Conservation (phyloP, 1,140 invertebrate species). For the Dendrolimus punctatus region DNA sequence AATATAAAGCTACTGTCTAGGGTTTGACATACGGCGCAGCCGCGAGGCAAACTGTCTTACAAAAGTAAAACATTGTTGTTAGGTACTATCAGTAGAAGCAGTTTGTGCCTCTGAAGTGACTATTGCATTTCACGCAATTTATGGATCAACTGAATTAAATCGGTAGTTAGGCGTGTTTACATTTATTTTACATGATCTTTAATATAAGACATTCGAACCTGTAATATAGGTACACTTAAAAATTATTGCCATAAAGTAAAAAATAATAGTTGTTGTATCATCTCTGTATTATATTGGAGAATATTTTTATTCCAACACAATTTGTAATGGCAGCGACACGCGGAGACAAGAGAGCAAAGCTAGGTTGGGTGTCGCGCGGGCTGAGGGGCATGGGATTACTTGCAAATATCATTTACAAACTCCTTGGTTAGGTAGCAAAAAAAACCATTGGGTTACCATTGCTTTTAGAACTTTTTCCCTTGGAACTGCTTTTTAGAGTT, state of each 20-base stretch:
- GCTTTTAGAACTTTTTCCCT: slow-evolving; percentile 14
- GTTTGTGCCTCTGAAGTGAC: too few relatives aligned
- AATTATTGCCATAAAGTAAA: not conserved
- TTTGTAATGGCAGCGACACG: slow-evolving; percentile 69
- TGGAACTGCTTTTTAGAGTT: slow-evolving; percentile 3
- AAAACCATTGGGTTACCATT: slow-evolving; percentile 26
- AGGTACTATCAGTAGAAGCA: too few relatives aligned
- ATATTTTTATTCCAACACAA: slow-evolving; percentile 72
- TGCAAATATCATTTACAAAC: slow-evolving; percentile 68
- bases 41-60: too few relatives aligned
- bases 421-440: slow-evolving; percentile 42
- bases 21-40: too few relatives aligned
- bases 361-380: slow-evolving; percentile 26
- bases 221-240: slow-evolving; percentile 1
- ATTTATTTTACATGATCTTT: too few relatives aligned
- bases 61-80: too few relatives aligned
- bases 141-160: too few relatives aligned
- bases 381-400: slow-evolving; percentile 54
- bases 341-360: slow-evolving; percentile 60
- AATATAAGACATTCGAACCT: not conserved
- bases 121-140: too few relatives aligned
- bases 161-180: too few relatives aligned
- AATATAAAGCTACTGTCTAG: too few relatives aligned
- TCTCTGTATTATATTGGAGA: slow-evolving; percentile 29
- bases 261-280: slow-evolving; percentile 9